These are phyloP conservation scores for Julus scandinavius DNA, from an alignment of 2,888 invertebrate species.

Conservation along the genomic window DNA sequence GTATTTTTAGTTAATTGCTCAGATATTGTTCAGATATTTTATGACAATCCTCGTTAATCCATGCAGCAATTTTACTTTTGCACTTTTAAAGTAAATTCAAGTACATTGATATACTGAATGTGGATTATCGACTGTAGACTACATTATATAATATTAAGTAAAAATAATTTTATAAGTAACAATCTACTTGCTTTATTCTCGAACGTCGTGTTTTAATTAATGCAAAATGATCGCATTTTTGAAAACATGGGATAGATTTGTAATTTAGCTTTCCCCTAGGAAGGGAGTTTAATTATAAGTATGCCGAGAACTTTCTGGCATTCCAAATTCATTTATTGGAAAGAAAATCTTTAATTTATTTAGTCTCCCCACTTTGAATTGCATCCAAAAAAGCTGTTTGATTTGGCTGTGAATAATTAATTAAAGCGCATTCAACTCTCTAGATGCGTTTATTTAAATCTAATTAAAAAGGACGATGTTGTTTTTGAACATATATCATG, in stretches of 20 bases:
- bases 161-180: no score
- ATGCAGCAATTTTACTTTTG: no score
- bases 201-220: background rate
- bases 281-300: background rate
- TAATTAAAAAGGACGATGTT: background rate
- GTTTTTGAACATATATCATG: background rate
- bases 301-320: background rate
- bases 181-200: no score
- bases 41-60: no score
- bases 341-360: conserved; percentile 3
- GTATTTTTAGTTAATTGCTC: no score
- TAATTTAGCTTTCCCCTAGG: background rate
- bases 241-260: background rate
- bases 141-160: no score
- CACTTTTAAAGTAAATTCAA: no score
- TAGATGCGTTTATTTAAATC: background rate
- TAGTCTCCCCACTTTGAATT: background rate
- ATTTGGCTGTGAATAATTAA: background rate
- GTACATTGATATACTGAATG: no score
- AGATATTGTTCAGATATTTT: no score
- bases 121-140: no score
- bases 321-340: background rate
- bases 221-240: background rate
- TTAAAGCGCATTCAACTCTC: background rate
- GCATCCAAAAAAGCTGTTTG: background rate